Conservation (phyloP, 2,888 invertebrate genomes). For the Pogonocherus hispidulus region DNA sequence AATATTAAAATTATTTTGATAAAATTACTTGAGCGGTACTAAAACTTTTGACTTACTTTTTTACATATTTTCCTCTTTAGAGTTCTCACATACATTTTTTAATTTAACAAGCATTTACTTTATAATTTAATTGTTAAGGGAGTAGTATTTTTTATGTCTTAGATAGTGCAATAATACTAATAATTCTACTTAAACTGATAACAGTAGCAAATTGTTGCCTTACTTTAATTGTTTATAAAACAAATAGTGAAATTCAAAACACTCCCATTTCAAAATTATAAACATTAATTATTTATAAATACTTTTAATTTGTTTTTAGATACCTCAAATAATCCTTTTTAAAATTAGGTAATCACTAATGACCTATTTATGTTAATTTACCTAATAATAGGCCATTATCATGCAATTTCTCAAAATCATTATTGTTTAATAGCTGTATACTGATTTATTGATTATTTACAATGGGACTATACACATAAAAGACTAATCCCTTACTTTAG, state of each 20-base stretch:
- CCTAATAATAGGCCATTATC: constrained; percentile 3
- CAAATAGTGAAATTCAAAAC: constrained; percentile 11
- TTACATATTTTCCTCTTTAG: no score
- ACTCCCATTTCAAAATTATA: constrained; percentile 12
- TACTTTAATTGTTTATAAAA: constrained; percentile 28
- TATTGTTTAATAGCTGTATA: no score
- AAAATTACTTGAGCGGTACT: no score
- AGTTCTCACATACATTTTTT: no score
- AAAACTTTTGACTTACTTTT: no score
- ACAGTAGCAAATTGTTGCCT: constrained; percentile 7
- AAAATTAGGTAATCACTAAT: constrained; percentile 25
- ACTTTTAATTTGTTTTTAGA: background rate
- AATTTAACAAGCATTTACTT: no score
- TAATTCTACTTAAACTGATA: constrained; percentile 3
- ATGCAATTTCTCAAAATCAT: background rate
- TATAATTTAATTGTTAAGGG: no score
- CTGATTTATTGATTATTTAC: no score
- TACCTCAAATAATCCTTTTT: constrained; percentile 2
- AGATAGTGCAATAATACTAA: no score
- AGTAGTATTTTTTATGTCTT: constrained; percentile 16
- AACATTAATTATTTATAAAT: constrained; percentile 25
- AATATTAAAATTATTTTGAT: no score
- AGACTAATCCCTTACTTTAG: no score
- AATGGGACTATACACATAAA: no score
- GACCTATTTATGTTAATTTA: constrained; percentile 22